Conservation (phyloP, 2,113 vertebrate species). For the Rhinoptilus africanus region DNA sequence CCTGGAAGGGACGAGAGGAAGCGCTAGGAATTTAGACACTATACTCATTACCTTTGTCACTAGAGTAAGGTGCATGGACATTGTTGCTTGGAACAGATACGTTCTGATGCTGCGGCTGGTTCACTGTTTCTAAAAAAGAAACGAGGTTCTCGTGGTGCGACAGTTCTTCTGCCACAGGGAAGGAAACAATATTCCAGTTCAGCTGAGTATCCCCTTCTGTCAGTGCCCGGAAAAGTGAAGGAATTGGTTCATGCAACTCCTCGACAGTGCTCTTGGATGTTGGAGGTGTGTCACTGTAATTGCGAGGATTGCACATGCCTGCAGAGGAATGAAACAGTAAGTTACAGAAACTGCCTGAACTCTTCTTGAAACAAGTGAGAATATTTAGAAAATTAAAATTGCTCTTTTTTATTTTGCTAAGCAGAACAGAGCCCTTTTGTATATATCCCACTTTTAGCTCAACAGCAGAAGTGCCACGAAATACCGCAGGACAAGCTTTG, state of each 20-base stretch:
- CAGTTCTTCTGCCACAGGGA: conserved; percentile 94
- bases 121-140: conserved; percentile 92
- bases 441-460: neutral
- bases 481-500: neutral
- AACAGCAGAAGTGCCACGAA: neutral
- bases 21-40: neutral
- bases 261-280: conserved; percentile 98
- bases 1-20: neutral
- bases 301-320: conserved; percentile 99
- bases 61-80: conserved; percentile 86
- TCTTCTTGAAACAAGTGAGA: neutral
- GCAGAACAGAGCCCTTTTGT: neutral
- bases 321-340: neutral
- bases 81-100: conserved; percentile 90
- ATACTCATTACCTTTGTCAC: conserved; percentile 83
- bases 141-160: conserved; percentile 94
- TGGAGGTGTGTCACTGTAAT: conserved; percentile 95
- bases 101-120: conserved; percentile 87
- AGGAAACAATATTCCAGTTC: conserved; percentile 97
- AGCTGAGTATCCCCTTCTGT: conserved; percentile 92
- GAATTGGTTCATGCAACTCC: conserved; percentile 94
- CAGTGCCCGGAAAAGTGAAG: conserved; percentile 94
- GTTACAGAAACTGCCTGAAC: neutral
- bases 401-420: neutral
- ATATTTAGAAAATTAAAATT: neutral